Base-by-base conservation (phyloP, 1,140 invertebrate species). In the Teleogryllus occipitalis region DNA sequence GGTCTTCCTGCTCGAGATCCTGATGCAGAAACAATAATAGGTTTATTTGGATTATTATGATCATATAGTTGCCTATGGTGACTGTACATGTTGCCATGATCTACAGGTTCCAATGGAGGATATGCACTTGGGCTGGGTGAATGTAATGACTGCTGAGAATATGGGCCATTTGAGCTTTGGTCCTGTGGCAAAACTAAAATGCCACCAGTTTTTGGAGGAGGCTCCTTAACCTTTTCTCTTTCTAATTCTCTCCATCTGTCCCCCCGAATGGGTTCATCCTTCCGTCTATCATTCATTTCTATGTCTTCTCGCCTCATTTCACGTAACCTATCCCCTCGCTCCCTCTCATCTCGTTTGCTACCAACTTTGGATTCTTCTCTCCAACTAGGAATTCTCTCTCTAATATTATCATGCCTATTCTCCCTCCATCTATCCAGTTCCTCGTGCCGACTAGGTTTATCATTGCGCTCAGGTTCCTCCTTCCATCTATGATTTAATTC, bases 41-140 rank as follows among this genome's bases (percentile, higher is more conserved):
- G 91, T 85, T 91, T 92, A 81, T 88, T 88, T 4, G 92, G 92
- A 86, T 93, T 93, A 81, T 92, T 91, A 7, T 90, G 91, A 85
- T 93, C 90, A 84, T 89, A 93, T 18, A 93, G 83, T 8, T 87
- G 89, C 83, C 88, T 83, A 73, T 78, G 84, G 84, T 7, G 81
- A 65, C 54, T 65, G 7, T 65, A 65, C 54, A 65, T 65, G 54
- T 18, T 18, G 10, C 54, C 54, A 18, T 65, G 54, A 65, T 65
- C 54, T 1, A 65, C 54, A 14, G 54, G 10, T 10, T 65, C 54
- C 10, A 65, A 18, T 14, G 54, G 18, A 18, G 54, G 54, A 65
- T 65, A 65, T 65, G 10, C 54, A 65, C 54, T 65, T 14, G 54
- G 54, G 18, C 54, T 65, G 18, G 54, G 54, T 14, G 54, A 14